These are phyloP conservation scores for Apodemia mormo DNA, from an alignment of 2,888 invertebrate species.

Conservation along the genomic window DNA sequence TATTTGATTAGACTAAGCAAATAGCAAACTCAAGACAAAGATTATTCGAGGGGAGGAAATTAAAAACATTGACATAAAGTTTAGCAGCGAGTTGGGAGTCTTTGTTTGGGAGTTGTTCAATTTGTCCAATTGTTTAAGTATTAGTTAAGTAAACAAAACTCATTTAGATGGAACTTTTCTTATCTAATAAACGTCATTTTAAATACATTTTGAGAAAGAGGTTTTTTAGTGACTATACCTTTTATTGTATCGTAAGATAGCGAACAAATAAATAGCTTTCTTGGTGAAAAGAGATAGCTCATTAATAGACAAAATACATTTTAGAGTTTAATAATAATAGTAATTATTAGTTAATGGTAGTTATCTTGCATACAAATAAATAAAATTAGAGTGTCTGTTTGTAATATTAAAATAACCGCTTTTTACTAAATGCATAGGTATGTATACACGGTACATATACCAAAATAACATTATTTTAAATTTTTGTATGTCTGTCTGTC, in stretches of 20 bases:
- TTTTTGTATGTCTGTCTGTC: too few relatives aligned
- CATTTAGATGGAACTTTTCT: constrained; percentile 6
- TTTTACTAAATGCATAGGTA: too few relatives aligned
- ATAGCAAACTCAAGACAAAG: constrained; percentile 18
- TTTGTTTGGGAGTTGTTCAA: constrained; percentile 4
- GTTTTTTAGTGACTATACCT: not conserved
- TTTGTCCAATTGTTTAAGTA: constrained; percentile 10
- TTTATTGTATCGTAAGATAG: not conserved
- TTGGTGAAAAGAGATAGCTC: too few relatives aligned
- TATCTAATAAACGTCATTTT: constrained; percentile 1
- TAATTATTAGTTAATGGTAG: too few relatives aligned
- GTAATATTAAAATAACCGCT: too few relatives aligned
- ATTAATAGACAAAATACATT: too few relatives aligned
- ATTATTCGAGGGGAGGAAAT: constrained; percentile 22
- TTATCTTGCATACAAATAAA: too few relatives aligned
- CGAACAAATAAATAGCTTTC: not conserved
- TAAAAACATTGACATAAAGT: constrained; percentile 24
- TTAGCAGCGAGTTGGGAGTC: not conserved
- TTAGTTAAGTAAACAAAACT: constrained; percentile 9
- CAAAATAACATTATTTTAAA: too few relatives aligned
- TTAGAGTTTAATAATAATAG: too few relatives aligned
- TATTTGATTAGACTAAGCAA: constrained; percentile 20
- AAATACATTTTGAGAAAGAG: not conserved
- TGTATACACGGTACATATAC: too few relatives aligned
- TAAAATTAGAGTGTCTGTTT: too few relatives aligned